A percentile compares a stretch with the other conserved stretches of the same genome.
Evolutionary conservation across 2,797 vertebrate species (phyloP).

Genomic region (Acipenser ruthenus): DNA sequence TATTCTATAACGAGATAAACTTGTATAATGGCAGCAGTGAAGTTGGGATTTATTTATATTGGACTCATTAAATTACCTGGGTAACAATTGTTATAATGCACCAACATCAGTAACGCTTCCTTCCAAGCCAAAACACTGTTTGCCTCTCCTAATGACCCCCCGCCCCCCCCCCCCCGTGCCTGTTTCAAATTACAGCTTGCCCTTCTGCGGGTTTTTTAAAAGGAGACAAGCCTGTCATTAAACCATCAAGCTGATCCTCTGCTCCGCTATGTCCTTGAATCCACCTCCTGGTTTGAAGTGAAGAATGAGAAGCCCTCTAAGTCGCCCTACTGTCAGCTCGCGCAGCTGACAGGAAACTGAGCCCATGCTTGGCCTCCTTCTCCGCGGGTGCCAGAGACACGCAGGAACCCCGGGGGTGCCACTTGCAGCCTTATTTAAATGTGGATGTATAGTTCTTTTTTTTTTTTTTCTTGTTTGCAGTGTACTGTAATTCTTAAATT

Average conservation of each 20-base stretch:
- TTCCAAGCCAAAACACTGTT: not conserved
- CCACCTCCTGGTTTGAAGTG: conserved; percentile 44
- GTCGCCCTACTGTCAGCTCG: conserved; percentile 50
- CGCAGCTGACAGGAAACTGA: conserved; percentile 64
- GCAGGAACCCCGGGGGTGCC: conserved; percentile 27
- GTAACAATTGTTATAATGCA: too few relatives aligned
- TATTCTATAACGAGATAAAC: too few relatives aligned
- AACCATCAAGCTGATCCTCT: conserved; percentile 5
- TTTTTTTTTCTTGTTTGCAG: too few relatives aligned
- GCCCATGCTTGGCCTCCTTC: conserved; percentile 41
- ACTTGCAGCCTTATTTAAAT: conserved; percentile 21
- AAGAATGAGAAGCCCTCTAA: conserved; percentile 55
- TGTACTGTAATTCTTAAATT: too few relatives aligned
- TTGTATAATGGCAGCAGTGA: too few relatives aligned
- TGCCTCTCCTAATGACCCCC: not conserved
- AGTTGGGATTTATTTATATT: too few relatives aligned
- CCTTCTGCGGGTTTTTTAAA: conserved; percentile 3
- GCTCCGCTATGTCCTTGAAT: conserved; percentile 51
- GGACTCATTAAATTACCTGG: too few relatives aligned
- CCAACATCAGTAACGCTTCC: too few relatives aligned
- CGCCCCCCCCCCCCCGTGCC: not conserved
- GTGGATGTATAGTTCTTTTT: too few relatives aligned
- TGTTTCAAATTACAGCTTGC: conserved; percentile 8
- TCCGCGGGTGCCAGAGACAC: conserved; percentile 23
- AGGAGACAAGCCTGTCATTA: conserved; percentile 8